phyloP scores from a whole-genome alignment of 2,113 vertebrate species.

The Eretmodus cyanostictus region DNA sequence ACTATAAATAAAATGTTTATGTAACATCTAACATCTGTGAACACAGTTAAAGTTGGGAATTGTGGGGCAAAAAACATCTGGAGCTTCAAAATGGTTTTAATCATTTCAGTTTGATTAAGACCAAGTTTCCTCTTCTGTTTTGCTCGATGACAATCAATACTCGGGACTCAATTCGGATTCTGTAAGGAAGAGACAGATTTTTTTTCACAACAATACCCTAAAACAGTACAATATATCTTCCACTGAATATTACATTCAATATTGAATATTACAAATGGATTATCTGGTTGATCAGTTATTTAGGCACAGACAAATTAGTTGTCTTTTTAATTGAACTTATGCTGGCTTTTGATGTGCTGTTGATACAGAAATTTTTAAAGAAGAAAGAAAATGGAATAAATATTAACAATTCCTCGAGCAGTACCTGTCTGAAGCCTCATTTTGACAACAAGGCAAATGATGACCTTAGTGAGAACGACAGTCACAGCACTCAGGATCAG shows the following conservation, averaged over 20 bases:
- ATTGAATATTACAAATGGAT: accelerated
- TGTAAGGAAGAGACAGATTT: accelerated
- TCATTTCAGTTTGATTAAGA: background rate
- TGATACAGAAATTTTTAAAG: accelerated
- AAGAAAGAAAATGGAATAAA: accelerated
- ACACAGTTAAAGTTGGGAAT: background rate
- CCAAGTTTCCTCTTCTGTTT: accelerated
- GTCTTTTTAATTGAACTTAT: background rate
- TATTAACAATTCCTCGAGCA: accelerated
- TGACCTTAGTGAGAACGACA: background rate
- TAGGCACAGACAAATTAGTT: accelerated
- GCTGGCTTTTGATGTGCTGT: accelerated
- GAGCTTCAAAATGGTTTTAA: accelerated
- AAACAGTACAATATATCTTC: background rate
- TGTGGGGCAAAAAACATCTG: background rate
- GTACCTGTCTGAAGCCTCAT: background rate
- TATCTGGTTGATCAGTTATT: background rate
- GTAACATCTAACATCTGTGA: accelerated
- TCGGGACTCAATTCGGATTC: accelerated
- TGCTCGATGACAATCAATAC: background rate
- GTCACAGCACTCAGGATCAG: background rate
- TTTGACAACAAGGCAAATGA: accelerated
- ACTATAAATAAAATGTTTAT: background rate
- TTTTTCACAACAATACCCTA: background rate
- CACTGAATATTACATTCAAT: background rate